phyloP scores from a whole-genome alignment of 92 coral and sea anemone genomes.

The Palythoa grandiflora region DNA sequence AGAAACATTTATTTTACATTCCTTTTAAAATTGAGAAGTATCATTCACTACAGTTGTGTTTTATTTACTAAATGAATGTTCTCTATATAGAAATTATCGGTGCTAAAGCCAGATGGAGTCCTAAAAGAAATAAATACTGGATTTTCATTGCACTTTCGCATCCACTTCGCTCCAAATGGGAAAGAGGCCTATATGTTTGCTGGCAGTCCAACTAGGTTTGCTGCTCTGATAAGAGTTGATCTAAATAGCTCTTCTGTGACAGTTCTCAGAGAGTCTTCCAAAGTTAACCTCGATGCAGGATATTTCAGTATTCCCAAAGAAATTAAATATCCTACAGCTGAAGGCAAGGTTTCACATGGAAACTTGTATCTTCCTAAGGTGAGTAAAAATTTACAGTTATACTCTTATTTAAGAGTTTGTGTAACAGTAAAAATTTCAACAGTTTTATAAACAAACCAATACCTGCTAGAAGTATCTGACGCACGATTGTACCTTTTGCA shows the following conservation, averaged over 20 bases:
- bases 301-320: conserved; percentile 84
- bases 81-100: conserved; percentile 67
- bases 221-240: conserved; percentile 73
- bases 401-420: background rate
- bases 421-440: too few relatives aligned
- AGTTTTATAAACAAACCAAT: too few relatives aligned
- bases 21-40: background rate
- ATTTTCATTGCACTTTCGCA: conserved; percentile 59
- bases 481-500: too few relatives aligned
- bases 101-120: conserved; percentile 74
- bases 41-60: background rate
- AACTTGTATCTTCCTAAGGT: conserved; percentile 92
- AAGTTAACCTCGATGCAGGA: conserved; percentile 60
- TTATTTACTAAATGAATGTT: background rate
- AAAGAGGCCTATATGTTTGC: conserved; percentile 73
- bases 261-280: conserved; percentile 71
- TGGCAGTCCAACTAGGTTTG: conserved; percentile 73
- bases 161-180: conserved; percentile 74
- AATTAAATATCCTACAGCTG: conserved; percentile 78
- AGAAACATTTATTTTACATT: background rate
- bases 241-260: conserved; percentile 57
- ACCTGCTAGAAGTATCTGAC: too few relatives aligned
- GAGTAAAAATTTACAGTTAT: background rate
- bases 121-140: conserved; percentile 64
- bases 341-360: conserved; percentile 76